phyloP scores from a whole-genome alignment of 2,113 vertebrate genomes.

The Salvelinus namaycush region DNA sequence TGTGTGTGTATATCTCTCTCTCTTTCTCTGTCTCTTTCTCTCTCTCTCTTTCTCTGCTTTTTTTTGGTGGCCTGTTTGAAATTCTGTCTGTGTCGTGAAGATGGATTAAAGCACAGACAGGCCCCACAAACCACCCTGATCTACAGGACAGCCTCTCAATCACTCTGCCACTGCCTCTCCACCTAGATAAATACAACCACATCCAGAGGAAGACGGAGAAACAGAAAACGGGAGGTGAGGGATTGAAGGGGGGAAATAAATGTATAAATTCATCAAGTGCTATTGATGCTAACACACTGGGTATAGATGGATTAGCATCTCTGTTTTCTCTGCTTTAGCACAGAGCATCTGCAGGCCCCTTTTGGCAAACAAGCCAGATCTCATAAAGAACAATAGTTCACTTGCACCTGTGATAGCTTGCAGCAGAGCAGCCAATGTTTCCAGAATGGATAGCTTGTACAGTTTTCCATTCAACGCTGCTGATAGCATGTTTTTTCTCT shows the following conservation, averaged over 20 bases:
- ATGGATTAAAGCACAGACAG: slow-evolving; percentile 88
- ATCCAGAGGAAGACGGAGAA: slow-evolving; percentile 21
- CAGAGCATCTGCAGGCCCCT: slow-evolving; percentile 31
- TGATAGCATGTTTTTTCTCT: slow-evolving; percentile 28
- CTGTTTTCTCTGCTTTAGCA: slow-evolving; percentile 14
- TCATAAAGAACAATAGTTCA: slow-evolving; percentile 51
- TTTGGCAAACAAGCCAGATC: slow-evolving; percentile 29
- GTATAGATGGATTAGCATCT: slow-evolving; percentile 25
- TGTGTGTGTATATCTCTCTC: neutral
- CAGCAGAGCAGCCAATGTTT: slow-evolving; percentile 33
- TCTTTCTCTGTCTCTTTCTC: slow-evolving; percentile 36
- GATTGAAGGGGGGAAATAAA: slow-evolving; percentile 38
- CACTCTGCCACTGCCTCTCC: slow-evolving; percentile 68
- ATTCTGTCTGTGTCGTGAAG: slow-evolving; percentile 79
- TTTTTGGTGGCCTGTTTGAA: slow-evolving; percentile 70
- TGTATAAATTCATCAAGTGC: slow-evolving; percentile 51
- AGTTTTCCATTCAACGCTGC: slow-evolving; percentile 26
- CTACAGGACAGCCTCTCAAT: slow-evolving; percentile 83
- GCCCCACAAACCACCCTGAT: slow-evolving; percentile 77
- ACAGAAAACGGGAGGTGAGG: slow-evolving; percentile 5
- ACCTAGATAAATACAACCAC: slow-evolving; percentile 67
- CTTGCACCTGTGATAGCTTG: slow-evolving; percentile 51
- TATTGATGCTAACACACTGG: slow-evolving; percentile 36
- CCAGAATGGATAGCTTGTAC: slow-evolving; percentile 39
- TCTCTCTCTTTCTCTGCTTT: slow-evolving; percentile 34